Base-by-base conservation (phyloP, 2,113 vertebrate genomes). In the Pao palembangensis region DNA sequence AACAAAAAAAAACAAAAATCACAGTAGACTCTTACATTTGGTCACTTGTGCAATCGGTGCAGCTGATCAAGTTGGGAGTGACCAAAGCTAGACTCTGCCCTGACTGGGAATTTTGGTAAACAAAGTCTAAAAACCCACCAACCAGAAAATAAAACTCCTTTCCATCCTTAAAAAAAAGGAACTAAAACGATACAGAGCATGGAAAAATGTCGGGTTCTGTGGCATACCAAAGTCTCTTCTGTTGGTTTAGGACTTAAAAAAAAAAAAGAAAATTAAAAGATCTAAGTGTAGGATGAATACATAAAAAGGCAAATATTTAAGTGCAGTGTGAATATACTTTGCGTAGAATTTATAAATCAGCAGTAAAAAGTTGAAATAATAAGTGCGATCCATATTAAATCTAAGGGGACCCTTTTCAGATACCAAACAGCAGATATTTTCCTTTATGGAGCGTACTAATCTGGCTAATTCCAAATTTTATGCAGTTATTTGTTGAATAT, bases 1-100 rank as follows among this genome's bases (percentile, higher is more conserved):
- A 25, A 2, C 2, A 25, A 25, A 25, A 5, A 25, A 5, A 28
- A 28, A 28, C 16, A 48, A n/a, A 48, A n/a, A 48, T 79, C 78
- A 85, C 84, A 82, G 80, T 71, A 82, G 65, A 83, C 72, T 76
- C 68, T 54, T 70, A 71, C 18, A 69, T 73, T 84, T 86, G 82
- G 82, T 72, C 76, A 82, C 80, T 81, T 88, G 84, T 88, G 84
- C 86, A 86, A 86, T 84, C 79, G 82, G 85, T 81, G 85, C 78
- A 83, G 84, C 80, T 70, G 21, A 23, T 23, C 21, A 23, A 78
- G 79, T 78, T 80, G 67, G 73, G 80, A 84, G 82, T 74, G 80
- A 79, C 80, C 62, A 58, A 79, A 83, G 75, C 75, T 79, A 72
- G 79, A 79, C 81, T 82, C 68, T 77, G 70, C 51, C 63, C 71